Evolutionary conservation across 2,888 invertebrate genomes (phyloP), one percentile per base, ranked within the genome.

Genomic region (Lucinisca nassula): DNA sequence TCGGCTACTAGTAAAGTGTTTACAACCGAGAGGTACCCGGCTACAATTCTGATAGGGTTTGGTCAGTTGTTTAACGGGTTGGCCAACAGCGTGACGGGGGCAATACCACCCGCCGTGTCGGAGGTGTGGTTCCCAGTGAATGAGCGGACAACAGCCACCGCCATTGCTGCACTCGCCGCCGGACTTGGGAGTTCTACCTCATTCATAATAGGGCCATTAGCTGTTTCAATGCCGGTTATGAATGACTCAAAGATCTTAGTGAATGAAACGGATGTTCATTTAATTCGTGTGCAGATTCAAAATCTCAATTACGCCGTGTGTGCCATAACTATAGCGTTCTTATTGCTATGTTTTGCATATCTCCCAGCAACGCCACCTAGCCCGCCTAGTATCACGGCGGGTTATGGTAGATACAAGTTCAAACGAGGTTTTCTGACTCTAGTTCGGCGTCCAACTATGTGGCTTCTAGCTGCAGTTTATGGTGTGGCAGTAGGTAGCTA

Each of bases 401-500:
- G 8, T 35, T 35, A 17, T 35, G 4, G 21, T 4, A 32, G 67
- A 30, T 67, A 35, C 21, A 24, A 35, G 6, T 67, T 67, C 35
- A 67, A 67, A 17, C 12, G 6, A 21, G 67, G 67, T 35, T 35
- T 67, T 21, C 17, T 67, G 35, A 35, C 10, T 8, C 67, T 67
- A n/a, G 21, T 67, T 1, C 6, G 91, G 45, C 84, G 88, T 40
- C 85, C 88, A 10, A 37, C 82, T 0, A 92, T 95, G 84, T 95
- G 95, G 95, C 78, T 94, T 49, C 76, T 95, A 2, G 91, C 91
- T n/a, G 27, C 93, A 8, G 85, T 94, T 0, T 95, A 92, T 77
- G 91, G 90, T 6, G 76, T 94, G 17, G 91, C 94, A 0, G 79
- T 88, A 2, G 95, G 95, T n/a, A 90, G 94, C 3, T 92, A 92